A percentile compares a stretch with the other conserved stretches of the same genome.
phyloP scores from a whole-genome alignment of 2,888 invertebrate genomes.

The Dione juno region DNA sequence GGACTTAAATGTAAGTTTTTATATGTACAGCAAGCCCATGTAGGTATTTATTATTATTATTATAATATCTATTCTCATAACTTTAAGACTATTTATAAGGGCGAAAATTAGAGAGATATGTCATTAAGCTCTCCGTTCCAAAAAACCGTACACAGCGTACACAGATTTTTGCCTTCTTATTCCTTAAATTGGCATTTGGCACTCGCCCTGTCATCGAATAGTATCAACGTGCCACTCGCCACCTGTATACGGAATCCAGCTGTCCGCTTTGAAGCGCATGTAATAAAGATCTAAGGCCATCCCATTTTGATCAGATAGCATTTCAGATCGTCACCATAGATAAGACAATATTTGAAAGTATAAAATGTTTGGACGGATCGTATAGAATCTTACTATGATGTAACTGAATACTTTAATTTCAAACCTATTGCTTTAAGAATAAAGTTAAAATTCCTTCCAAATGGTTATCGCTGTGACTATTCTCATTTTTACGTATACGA shows the following conservation, averaged over 20 bases:
- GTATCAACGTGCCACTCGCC: slow-evolving; percentile 1
- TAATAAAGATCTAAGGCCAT: slow-evolving; percentile 82
- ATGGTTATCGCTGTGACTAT: slow-evolving; percentile 53
- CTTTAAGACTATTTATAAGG: too few relatives aligned
- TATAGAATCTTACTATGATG: slow-evolving; percentile 72
- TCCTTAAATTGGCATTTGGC: slow-evolving; percentile 14
- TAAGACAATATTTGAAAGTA: slow-evolving; percentile 81
- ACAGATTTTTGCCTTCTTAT: background rate
- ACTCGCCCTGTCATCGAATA: background rate
- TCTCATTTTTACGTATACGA: slow-evolving; percentile 45
- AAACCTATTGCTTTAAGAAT: background rate
- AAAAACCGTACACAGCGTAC: too few relatives aligned
- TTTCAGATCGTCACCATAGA: slow-evolving; percentile 81
- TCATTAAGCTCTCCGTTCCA: too few relatives aligned
- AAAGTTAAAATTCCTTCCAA: background rate
- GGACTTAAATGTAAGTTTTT: too few relatives aligned
- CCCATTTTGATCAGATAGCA: slow-evolving; percentile 77
- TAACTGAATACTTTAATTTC: background rate
- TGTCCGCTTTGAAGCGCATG: slow-evolving; percentile 64
- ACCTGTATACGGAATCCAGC: slow-evolving; percentile 47
- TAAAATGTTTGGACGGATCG: slow-evolving; percentile 82
- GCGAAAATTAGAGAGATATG: too few relatives aligned
- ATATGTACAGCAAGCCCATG: too few relatives aligned
- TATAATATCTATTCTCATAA: too few relatives aligned
- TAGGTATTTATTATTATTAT: too few relatives aligned